A percentile compares a stretch with the other conserved stretches of the same genome.
Evolutionary conservation across 2,888 invertebrate species (phyloP).

Genomic region (Pandemis corylana): DNA sequence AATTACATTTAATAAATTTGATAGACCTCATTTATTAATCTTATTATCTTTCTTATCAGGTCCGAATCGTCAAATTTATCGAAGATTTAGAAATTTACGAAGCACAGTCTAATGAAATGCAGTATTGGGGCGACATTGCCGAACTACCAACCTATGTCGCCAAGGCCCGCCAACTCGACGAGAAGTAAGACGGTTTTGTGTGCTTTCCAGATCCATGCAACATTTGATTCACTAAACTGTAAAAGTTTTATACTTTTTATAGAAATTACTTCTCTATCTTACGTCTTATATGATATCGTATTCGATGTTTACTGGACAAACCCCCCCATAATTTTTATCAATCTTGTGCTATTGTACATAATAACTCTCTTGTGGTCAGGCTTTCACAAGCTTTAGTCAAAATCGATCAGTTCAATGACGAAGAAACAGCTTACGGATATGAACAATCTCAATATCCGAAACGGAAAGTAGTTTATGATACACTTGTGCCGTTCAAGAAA

Average conservation of each 20-base stretch:
- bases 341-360: too few relatives aligned
- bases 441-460: conserved; percentile 95
- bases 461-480: conserved; percentile 91
- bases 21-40: background rate
- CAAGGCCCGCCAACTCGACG: conserved; percentile 91
- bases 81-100: conserved; percentile 92
- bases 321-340: too few relatives aligned
- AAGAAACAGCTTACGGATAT: conserved; percentile 95
- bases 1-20: background rate
- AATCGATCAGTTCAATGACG: conserved; percentile 95
- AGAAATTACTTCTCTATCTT: background rate
- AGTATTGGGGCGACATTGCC: conserved; percentile 93
- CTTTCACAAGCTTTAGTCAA: conserved; percentile 89
- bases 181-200: conserved; percentile 69
- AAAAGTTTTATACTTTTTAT: background rate
- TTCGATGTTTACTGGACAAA: background rate
- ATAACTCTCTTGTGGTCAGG: conserved; percentile 60
- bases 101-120: conserved; percentile 92
- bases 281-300: background rate
- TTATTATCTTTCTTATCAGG: conserved; percentile 51
- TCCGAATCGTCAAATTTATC: conserved; percentile 91
- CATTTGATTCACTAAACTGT: too few relatives aligned
- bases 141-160: conserved; percentile 93
- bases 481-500: conserved; percentile 92
- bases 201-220: background rate